A percentile compares a stretch with the other conserved stretches of the same genome.
phyloP scores from a whole-genome alignment of 2,888 invertebrate genomes.

The Trissolcus japonicus region DNA sequence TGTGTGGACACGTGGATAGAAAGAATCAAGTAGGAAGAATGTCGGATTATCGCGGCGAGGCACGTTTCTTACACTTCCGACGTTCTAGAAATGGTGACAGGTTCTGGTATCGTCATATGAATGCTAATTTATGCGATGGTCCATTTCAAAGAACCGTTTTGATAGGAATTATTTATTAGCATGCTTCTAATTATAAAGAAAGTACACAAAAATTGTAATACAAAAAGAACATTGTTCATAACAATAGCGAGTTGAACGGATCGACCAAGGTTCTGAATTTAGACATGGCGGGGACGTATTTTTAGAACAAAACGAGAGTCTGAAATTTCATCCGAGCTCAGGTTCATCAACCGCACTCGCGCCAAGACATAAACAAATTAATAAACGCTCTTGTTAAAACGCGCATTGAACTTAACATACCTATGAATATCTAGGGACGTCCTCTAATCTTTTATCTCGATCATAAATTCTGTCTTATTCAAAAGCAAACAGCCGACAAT shows the following conservation, averaged over 20 bases:
- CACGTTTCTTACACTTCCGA: conserved; percentile 67
- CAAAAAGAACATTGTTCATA: not conserved
- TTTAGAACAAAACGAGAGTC: conserved; percentile 29
- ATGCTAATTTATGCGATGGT: conserved; percentile 62
- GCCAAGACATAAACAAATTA: conserved; percentile 53
- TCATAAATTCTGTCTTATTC: conserved; percentile 30
- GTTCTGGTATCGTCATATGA: conserved; percentile 62
- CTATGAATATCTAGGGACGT: conserved; percentile 18
- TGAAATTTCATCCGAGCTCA: conserved; percentile 33
- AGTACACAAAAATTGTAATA: too few species aligned
- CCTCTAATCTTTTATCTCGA: conserved; percentile 34
- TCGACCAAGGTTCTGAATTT: not conserved
- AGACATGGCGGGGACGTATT: conserved; percentile 28
- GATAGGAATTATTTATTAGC: conserved; percentile 5
- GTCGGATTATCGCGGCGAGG: conserved; percentile 52
- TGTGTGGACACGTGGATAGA: not conserved
- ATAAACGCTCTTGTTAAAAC: conserved; percentile 43
- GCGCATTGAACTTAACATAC: conserved; percentile 29
- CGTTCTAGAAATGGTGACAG: conserved; percentile 64
- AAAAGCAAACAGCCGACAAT: conserved; percentile 36
- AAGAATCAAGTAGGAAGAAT: conserved; percentile 28
- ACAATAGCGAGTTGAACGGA: not conserved
- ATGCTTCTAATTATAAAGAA: conserved; percentile 3
- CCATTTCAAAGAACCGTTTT: conserved; percentile 55
- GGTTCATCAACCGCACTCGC: conserved; percentile 45